Conservation (phyloP, 1,140 invertebrate genomes). For the Calliphora vicina region DNA sequence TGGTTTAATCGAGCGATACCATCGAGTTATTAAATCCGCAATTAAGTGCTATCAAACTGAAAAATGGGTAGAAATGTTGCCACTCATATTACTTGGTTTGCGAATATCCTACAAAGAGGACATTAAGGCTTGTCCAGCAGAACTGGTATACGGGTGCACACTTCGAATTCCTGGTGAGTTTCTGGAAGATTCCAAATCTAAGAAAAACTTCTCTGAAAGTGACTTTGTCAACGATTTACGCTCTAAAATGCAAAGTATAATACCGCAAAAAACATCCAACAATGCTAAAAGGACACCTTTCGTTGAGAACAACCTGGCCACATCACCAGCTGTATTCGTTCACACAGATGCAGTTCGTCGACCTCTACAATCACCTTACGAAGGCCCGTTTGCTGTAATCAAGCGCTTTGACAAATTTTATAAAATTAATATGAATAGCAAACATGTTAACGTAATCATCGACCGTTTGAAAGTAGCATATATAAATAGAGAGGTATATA, state of each 20-base stretch:
- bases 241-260: neutral
- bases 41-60: conserved; percentile 44
- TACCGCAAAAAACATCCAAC: conserved; percentile 17
- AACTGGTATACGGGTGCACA: conserved; percentile 38
- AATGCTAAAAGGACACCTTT: conserved; percentile 23
- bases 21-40: conserved; percentile 44
- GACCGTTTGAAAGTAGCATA: neutral
- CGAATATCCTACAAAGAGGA: no score
- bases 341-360: neutral
- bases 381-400: neutral
- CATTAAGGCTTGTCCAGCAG: conserved; percentile 42
- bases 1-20: conserved; percentile 62
- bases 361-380: neutral
- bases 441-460: neutral
- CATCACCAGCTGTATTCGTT: neutral
- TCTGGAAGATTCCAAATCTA: conserved; percentile 23
- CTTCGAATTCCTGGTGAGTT: conserved; percentile 49
- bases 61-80: conserved; percentile 56
- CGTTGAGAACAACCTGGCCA: conserved; percentile 34
- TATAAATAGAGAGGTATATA: neutral
- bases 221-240: no score
- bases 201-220: neutral
- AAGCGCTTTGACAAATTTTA: neutral
- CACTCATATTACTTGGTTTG: no score
- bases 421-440: neutral